A percentile compares a stretch with the other conserved stretches of the same genome.
These are phyloP conservation scores for Pseudochaenichthys georgianus DNA, from an alignment of 2,797 vertebrate genomes.

Conservation along the genomic window DNA sequence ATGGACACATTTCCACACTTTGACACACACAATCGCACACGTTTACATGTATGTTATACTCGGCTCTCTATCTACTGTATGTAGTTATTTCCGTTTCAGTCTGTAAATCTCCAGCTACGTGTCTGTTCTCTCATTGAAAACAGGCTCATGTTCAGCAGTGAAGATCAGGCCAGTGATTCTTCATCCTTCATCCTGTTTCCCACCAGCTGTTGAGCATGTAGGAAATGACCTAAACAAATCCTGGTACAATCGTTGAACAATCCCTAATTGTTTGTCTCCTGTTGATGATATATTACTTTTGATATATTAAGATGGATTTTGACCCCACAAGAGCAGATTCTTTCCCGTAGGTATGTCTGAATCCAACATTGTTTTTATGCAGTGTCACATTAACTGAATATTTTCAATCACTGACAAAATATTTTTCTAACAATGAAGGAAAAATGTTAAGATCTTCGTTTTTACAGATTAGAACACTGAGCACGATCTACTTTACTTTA, in stretches of 20 bases:
- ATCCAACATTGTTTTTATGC: too few species aligned
- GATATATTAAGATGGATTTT: slow-evolving; percentile 9
- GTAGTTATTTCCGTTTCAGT: slow-evolving; percentile 14
- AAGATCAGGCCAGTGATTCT: background rate
- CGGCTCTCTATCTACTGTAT: slow-evolving; percentile 24
- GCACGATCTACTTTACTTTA: too few species aligned
- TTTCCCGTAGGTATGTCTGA: too few species aligned
- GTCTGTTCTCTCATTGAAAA: background rate
- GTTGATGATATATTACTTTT: background rate
- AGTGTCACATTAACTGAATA: too few species aligned
- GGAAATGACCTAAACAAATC: background rate
- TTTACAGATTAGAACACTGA: too few species aligned
- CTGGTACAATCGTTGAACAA: background rate
- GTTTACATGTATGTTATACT: background rate
- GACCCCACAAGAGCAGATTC: background rate
- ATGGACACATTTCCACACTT: slow-evolving; percentile 28
- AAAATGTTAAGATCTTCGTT: too few species aligned
- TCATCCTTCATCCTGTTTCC: background rate
- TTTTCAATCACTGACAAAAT: too few species aligned
- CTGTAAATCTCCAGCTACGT: background rate
- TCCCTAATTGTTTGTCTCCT: background rate
- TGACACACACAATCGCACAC: background rate
- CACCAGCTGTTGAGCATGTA: background rate
- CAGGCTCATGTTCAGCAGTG: slow-evolving; percentile 3
- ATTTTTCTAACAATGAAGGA: too few species aligned